Percentiles rank a stretch among this genome's conserved stretches.
These are phyloP conservation scores for Bufo bufo DNA, from an alignment of 2,113 vertebrate species.

Conservation along the genomic window DNA sequence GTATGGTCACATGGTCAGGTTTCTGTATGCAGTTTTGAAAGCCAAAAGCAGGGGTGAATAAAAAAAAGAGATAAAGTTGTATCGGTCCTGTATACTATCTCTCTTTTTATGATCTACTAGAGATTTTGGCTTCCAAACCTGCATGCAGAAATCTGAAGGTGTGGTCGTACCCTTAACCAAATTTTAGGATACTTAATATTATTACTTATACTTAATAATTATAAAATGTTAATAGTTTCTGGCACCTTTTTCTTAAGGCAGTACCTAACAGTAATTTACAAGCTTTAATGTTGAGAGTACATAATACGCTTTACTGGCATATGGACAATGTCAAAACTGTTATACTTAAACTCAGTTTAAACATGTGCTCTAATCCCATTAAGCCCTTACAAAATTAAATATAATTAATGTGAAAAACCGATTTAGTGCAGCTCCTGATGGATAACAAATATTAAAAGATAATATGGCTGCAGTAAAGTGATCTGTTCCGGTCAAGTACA, in stretches of 20 bases:
- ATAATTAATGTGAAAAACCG: constrained; percentile 2
- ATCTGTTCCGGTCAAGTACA: neutral
- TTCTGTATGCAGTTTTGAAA: no score
- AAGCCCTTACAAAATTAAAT: neutral
- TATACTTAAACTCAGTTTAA: neutral
- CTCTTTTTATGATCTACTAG: no score
- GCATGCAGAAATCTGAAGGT: no score
- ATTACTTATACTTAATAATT: no score
- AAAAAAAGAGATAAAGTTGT: no score
- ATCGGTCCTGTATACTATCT: no score
- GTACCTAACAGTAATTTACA: neutral
- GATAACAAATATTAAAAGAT: neutral
- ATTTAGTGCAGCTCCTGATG: neutral
- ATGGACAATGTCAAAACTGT: constrained; percentile 30
- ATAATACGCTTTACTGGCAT: constrained; percentile 24
- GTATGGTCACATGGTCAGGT: no score
- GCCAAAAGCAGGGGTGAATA: no score
- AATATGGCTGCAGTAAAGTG: neutral
- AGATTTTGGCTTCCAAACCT: no score
- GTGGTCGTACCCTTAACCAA: no score
- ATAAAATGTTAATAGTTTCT: neutral
- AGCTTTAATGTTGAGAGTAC: neutral
- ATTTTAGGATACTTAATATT: no score
- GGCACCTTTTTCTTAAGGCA: neutral
- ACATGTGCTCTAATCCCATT: constrained; percentile 7